Conservation (phyloP, 2,888 invertebrate genomes). For the Colletes collaris region DNA sequence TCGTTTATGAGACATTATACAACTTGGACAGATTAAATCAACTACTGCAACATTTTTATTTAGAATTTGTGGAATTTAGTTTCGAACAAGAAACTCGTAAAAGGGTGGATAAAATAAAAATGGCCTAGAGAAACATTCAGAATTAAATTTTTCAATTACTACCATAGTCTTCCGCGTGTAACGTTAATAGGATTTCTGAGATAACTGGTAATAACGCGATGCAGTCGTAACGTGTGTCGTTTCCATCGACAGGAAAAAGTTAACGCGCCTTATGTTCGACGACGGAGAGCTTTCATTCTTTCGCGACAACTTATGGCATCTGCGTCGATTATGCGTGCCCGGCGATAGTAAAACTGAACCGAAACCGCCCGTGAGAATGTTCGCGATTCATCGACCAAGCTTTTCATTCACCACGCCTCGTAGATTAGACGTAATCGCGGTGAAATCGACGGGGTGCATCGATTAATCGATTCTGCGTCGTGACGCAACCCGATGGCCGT, state of each 20-base stretch:
- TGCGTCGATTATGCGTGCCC: neutral
- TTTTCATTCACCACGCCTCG: neutral
- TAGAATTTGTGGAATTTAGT: too few species aligned
- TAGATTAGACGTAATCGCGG: neutral
- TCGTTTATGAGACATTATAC: too few species aligned
- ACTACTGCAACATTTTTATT: too few species aligned
- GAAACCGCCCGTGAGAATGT: too few species aligned
- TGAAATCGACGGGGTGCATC: conserved; percentile 39
- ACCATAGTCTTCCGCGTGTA: neutral
- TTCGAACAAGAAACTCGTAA: too few species aligned
- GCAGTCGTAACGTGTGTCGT: neutral
- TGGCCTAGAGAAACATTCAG: too few species aligned
- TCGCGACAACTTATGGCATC: neutral
- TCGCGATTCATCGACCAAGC: too few species aligned
- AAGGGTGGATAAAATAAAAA: too few species aligned
- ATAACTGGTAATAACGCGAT: neutral
- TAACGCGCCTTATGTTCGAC: neutral
- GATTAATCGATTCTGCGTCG: conserved; percentile 10
- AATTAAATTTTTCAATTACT: too few species aligned
- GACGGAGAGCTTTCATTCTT: neutral
- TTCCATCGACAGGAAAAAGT: neutral
- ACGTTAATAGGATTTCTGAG: conserved; percentile 4
- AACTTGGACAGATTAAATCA: too few species aligned
- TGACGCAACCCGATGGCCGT: neutral
- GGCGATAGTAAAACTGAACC: too few species aligned